A percentile compares a stretch with the other conserved stretches of the same genome.
Evolutionary conservation across 1,140 invertebrate species (phyloP).

Genomic region (Drosophila eugracilis): DNA sequence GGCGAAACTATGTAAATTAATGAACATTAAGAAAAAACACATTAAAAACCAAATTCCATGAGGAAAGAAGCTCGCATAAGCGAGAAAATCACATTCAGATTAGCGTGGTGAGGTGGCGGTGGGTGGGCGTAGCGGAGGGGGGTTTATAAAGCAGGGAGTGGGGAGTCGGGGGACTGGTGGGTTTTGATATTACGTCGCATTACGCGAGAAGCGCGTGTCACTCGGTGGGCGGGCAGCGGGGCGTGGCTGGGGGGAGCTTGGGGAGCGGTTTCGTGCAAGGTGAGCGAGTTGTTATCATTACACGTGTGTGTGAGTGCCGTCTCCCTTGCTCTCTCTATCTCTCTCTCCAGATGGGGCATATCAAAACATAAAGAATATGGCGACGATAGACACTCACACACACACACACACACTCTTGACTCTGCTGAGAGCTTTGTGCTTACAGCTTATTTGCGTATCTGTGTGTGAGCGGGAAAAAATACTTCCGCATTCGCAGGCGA

Average conservation of each 20-base stretch:
- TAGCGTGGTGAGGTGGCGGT: conserved; percentile 1
- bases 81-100: conserved; percentile 42
- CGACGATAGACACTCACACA: conserved; percentile 58
- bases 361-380: conserved; percentile 75
- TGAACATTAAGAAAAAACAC: conserved; percentile 57
- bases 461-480: conserved; percentile 60
- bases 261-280: conserved; percentile 61
- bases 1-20: conserved; percentile 67
- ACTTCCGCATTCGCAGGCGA: conserved; percentile 71
- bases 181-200: conserved; percentile 71
- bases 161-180: not conserved
- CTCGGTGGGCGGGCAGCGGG: conserved; percentile 9
- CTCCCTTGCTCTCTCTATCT: conserved; percentile 6
- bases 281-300: conserved; percentile 81
- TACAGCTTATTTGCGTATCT: conserved; percentile 66
- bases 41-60: conserved; percentile 60
- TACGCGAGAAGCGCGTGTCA: conserved; percentile 73
- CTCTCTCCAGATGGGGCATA: conserved; percentile 36
- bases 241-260: conserved; percentile 5
- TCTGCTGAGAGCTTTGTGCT: conserved; percentile 37
- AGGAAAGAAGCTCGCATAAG: conserved; percentile 10
- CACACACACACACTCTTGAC: conserved; percentile 4
- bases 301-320: conserved; percentile 34
- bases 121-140: not conserved
- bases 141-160: too few species aligned